Conservation (phyloP, 1,140 invertebrate genomes). For the Nilaparvata lugens region DNA sequence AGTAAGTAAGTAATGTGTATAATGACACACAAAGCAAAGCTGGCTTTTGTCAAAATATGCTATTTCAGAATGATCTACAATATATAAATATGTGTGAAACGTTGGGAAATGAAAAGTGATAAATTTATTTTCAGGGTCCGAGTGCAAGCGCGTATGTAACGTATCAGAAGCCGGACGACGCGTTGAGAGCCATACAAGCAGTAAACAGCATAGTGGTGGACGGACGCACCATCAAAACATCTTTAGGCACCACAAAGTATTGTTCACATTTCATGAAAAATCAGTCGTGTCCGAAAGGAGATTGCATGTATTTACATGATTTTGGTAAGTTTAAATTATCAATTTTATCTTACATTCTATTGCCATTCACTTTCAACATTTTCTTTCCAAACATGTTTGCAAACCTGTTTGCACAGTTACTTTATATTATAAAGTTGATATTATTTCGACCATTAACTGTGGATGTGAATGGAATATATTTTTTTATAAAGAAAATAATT, state of each 20-base stretch:
- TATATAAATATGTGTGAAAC: background rate
- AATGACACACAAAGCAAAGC: too few relatives aligned
- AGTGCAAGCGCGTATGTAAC: slow-evolving; percentile 97
- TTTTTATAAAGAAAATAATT: too few relatives aligned
- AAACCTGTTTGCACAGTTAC: too few relatives aligned
- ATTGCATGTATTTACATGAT: slow-evolving; percentile 99
- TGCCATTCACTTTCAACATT: too few relatives aligned
- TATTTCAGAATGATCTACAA: background rate
- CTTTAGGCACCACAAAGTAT: slow-evolving; percentile 98
- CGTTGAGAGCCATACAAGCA: slow-evolving; percentile 89
- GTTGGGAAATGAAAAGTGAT: background rate
- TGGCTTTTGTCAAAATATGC: too few relatives aligned
- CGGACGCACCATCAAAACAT: slow-evolving; percentile 91
- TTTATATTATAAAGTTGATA: too few relatives aligned
- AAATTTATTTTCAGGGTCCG: slow-evolving; percentile 62
- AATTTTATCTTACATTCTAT: too few relatives aligned
- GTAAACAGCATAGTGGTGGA: slow-evolving; percentile 96
- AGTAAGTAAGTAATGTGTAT: too few relatives aligned
- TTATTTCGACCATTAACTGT: too few relatives aligned
- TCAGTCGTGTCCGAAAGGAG: slow-evolving; percentile 90
- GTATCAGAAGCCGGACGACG: slow-evolving; percentile 88
- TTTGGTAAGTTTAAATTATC: slow-evolving; percentile 48
- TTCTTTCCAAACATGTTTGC: too few relatives aligned
- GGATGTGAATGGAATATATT: too few relatives aligned
- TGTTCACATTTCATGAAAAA: slow-evolving; percentile 99